A percentile compares a stretch with the other conserved stretches of the same genome.
phyloP scores from a whole-genome alignment of 2,113 vertebrate genomes.

The Rynchops niger region DNA sequence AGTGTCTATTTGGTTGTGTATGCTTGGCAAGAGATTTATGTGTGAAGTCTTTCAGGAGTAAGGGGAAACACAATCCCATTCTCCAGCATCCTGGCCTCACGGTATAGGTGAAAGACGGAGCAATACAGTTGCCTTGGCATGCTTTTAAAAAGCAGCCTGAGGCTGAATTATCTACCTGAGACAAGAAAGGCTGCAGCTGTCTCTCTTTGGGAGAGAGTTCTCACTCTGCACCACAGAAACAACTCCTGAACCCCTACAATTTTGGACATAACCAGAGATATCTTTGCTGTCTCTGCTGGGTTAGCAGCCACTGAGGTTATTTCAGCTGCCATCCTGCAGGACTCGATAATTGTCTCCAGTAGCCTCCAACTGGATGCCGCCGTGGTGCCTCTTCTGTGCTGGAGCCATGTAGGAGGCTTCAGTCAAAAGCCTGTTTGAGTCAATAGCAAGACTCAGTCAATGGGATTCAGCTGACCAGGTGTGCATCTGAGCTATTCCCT shows the following conservation, averaged over 20 bases:
- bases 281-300: not conserved
- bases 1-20: not conserved
- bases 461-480: not conserved
- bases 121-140: not conserved
- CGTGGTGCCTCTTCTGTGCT: not conserved
- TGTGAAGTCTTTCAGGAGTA: not conserved
- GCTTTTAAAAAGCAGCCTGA: not conserved
- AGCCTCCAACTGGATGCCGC: not conserved
- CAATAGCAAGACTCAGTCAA: not conserved
- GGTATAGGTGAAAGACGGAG: not conserved
- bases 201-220: not conserved
- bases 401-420: not conserved
- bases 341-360: accelerated
- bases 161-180: not conserved
- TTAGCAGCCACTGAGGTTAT: not conserved
- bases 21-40: not conserved
- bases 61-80: not conserved
- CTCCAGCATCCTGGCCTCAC: not conserved
- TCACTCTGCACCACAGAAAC: not conserved
- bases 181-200: not conserved
- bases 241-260: not conserved
- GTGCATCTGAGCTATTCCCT: not conserved
- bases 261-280: not conserved
- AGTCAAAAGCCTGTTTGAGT: not conserved
- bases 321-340: not conserved